Evolutionary conservation across 2,797 vertebrate species (phyloP).

Genomic region (Enoplosus armatus): DNA sequence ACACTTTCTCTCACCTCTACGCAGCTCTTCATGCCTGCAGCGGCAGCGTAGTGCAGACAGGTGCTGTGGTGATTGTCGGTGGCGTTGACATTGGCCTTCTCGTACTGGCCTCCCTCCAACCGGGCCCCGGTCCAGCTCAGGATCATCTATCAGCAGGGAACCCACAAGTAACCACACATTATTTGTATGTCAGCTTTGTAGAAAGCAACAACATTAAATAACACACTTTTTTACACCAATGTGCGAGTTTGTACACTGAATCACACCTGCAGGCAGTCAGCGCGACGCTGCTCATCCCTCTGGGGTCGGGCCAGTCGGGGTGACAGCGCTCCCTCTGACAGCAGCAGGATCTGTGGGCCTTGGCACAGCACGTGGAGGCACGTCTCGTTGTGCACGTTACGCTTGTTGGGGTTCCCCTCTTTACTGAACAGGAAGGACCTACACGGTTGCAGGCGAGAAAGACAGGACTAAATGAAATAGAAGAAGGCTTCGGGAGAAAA

Average conservation of each 20-base stretch:
- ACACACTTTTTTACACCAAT: not conserved
- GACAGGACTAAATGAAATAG: not conserved
- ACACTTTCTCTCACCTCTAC: constrained; percentile 91
- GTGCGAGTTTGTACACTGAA: too few relatives aligned
- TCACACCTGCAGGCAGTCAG: constrained; percentile 89
- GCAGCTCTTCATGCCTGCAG: constrained; percentile 98
- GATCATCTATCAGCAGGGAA: constrained; percentile 89
- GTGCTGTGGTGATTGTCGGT: constrained; percentile 98
- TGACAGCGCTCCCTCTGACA: constrained; percentile 94
- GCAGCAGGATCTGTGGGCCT: constrained; percentile 95
- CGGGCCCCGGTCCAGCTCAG: constrained; percentile 98
- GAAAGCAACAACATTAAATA: not conserved
- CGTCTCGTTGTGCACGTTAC: constrained; percentile 98
- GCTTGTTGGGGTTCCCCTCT: constrained; percentile 99
- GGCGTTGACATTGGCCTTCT: constrained; percentile 95
- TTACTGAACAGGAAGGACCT: constrained; percentile 98
- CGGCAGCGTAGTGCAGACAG: constrained; percentile 96
- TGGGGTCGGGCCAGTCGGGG: constrained; percentile 91
- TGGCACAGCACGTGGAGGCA: constrained; percentile 98
- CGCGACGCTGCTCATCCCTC: constrained; percentile 94
- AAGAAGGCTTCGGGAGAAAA: not conserved
- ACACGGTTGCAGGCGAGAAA: constrained; percentile 24
- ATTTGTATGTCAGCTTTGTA: constrained; percentile 4
- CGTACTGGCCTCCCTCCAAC: constrained; percentile 95
- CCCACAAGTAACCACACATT: constrained; percentile 18